These are phyloP conservation scores for Orthosia gothica DNA, from an alignment of 2,888 invertebrate species.

Conservation along the genomic window DNA sequence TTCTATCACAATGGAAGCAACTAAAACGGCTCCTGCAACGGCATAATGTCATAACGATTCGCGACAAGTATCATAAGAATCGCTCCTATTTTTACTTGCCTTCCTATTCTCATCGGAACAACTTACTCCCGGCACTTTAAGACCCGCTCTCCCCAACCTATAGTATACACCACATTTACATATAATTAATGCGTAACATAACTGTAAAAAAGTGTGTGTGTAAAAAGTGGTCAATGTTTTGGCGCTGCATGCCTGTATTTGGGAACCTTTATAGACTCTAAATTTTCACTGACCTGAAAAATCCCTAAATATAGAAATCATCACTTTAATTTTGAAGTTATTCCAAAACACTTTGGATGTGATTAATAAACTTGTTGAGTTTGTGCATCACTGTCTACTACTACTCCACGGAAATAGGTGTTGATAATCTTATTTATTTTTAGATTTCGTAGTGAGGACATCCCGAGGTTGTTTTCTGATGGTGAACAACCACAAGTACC, in stretches of 20 bases:
- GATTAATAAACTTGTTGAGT: neutral
- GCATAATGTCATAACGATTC: too few species aligned
- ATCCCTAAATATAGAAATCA: neutral
- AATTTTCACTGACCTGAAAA: neutral
- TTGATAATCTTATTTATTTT: neutral
- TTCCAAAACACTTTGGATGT: neutral
- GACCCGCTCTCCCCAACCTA: too few species aligned
- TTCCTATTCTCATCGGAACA: too few species aligned
- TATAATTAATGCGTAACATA: neutral
- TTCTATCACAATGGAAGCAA: too few species aligned
- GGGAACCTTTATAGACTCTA: too few species aligned
- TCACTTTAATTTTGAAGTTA: neutral
- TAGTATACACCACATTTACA: too few species aligned
- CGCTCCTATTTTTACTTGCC: too few species aligned
- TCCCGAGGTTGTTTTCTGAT: slow-evolving; percentile 66
- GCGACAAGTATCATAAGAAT: too few species aligned
- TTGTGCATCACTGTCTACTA: neutral
- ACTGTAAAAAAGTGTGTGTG: neutral
- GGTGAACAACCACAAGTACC: slow-evolving; percentile 69
- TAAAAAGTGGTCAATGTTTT: neutral
- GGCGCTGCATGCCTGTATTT: neutral
- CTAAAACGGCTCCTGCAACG: too few species aligned
- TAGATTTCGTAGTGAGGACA: slow-evolving; percentile 58
- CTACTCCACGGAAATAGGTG: neutral
- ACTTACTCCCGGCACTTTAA: too few species aligned